Percentiles rank a stretch among this genome's conserved stretches.
Evolutionary conservation across 2,113 vertebrate species (phyloP).

Genomic region (Uria aalge): DNA sequence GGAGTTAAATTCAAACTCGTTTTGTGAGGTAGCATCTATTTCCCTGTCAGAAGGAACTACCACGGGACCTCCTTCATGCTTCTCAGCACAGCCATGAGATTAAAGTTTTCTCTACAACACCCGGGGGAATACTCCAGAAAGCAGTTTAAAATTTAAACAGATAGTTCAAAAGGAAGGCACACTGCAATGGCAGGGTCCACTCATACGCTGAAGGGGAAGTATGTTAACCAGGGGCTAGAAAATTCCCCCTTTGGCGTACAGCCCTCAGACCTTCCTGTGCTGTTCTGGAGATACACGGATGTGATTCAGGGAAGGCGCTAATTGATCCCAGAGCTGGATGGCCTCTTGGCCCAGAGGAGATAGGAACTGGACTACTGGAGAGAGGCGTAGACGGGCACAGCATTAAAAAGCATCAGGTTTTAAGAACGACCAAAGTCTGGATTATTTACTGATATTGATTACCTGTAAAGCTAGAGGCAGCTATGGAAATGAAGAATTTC

Average conservation of each 20-base stretch:
- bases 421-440: background rate
- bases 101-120: slow-evolving; percentile 47
- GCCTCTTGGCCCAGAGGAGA: background rate
- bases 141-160: slow-evolving; percentile 46
- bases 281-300: background rate
- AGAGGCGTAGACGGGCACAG: background rate
- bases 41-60: slow-evolving; percentile 21
- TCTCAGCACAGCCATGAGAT: slow-evolving; percentile 23
- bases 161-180: slow-evolving; percentile 28
- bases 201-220: background rate
- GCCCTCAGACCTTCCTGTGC: background rate
- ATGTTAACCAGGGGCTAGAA: background rate
- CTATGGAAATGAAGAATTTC: background rate
- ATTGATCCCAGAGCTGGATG: slow-evolving; percentile 1
- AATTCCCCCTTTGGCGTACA: background rate
- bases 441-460: background rate
- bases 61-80: background rate
- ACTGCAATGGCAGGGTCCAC: background rate
- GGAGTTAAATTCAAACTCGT: slow-evolving; percentile 28
- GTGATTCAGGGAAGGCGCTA: background rate
- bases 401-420: background rate
- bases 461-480: background rate
- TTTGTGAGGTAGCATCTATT: slow-evolving; percentile 52
- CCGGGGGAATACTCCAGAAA: background rate
- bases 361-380: background rate